Conservation (phyloP, 2,797 vertebrate species). For the Hirundo rustica region DNA sequence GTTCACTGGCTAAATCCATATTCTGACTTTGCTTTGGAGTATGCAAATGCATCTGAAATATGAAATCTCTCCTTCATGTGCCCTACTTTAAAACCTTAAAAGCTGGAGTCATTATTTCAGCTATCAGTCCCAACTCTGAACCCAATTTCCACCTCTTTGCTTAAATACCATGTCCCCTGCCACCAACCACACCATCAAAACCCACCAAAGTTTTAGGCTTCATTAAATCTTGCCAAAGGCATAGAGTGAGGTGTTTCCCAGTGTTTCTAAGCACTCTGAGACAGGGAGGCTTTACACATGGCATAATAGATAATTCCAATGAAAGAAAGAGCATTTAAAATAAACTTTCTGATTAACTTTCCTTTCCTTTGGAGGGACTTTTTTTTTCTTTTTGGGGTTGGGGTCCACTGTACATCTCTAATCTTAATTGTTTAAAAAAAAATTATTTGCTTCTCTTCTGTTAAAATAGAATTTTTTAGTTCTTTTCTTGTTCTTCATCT, state of each 20-base stretch:
- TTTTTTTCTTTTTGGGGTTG: neutral
- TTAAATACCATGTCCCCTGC: fast-evolving
- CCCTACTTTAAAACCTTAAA: neutral
- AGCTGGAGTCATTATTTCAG: neutral
- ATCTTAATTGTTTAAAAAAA: neutral
- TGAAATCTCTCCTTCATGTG: neutral
- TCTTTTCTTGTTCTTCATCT: neutral
- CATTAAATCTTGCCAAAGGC: neutral
- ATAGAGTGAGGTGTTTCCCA: neutral
- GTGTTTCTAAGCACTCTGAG: neutral
- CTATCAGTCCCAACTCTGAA: neutral
- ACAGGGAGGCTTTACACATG: neutral
- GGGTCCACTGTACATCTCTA: neutral
- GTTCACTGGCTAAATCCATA: neutral
- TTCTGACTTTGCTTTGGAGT: neutral
- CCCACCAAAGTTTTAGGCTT: neutral
- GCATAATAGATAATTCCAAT: neutral
- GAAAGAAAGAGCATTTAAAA: neutral
- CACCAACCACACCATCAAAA: neutral
- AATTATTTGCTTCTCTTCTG: neutral
- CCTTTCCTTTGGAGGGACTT: neutral
- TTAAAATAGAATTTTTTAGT: neutral
- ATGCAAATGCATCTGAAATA: neutral
- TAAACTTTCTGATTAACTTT: neutral
- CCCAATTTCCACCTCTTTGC: neutral